These are phyloP conservation scores for Manis crassicaudata DNA, from an alignment of 2,797 vertebrate genomes.

Conservation along the genomic window DNA sequence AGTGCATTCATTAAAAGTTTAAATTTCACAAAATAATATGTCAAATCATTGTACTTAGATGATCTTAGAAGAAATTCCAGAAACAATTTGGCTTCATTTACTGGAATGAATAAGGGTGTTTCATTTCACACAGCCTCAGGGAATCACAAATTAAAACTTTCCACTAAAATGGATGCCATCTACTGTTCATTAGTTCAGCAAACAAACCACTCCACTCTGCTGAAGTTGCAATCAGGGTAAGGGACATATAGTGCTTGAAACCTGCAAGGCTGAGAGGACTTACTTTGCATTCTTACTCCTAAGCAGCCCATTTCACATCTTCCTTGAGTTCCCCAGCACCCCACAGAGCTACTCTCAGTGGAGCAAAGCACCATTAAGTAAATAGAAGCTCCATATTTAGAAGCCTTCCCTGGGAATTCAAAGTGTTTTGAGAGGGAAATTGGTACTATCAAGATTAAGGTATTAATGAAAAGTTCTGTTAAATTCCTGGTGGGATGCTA, in stretches of 20 bases:
- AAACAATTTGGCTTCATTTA: constrained; percentile 70
- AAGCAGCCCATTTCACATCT: constrained; percentile 52
- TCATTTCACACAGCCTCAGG: constrained; percentile 73
- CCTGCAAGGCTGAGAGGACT: constrained; percentile 45
- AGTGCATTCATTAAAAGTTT: constrained; percentile 49
- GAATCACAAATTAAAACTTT: constrained; percentile 79
- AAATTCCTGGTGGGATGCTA: constrained; percentile 71
- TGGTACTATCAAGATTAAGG: constrained; percentile 68
- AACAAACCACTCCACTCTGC: constrained; percentile 65
- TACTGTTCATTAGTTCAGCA: constrained; percentile 76
- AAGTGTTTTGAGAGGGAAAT: constrained; percentile 64
- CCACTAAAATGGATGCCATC: constrained; percentile 71
- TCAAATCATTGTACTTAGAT: constrained; percentile 62
- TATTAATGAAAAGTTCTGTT: constrained; percentile 76
- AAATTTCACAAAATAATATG: constrained; percentile 53
- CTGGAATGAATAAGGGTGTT: constrained; percentile 67
- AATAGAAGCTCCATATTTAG: constrained; percentile 67
- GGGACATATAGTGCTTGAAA: constrained; percentile 56
- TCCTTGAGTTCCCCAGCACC: constrained; percentile 55
- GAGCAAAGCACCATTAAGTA: constrained; percentile 70
- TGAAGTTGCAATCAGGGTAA: constrained; percentile 67
- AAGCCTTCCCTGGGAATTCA: constrained; percentile 72
- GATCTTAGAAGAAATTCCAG: constrained; percentile 63
- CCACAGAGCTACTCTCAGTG: constrained; percentile 61
- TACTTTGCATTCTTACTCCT: constrained; percentile 62